phyloP scores from a whole-genome alignment of 2,888 invertebrate genomes.

The Tetranychus piercei region DNA sequence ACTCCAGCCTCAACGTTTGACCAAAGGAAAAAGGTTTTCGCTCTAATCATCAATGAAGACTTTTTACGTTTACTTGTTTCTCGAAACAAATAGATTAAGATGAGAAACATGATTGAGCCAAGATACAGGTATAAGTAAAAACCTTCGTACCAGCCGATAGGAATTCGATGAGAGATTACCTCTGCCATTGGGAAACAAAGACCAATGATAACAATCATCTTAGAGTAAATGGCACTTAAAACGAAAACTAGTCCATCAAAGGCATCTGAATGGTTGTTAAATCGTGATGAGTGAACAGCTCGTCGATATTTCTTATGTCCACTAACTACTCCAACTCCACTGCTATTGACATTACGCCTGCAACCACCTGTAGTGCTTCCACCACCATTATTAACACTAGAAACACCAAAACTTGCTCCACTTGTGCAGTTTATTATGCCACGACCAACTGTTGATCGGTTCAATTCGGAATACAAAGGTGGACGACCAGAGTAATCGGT shows the following conservation, averaged over 20 bases:
- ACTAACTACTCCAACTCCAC: neutral
- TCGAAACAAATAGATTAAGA: constrained; percentile 50
- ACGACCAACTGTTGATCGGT: neutral
- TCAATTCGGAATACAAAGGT: neutral
- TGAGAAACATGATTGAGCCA: constrained; percentile 62
- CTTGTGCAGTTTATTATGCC: neutral
- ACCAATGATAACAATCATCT: constrained; percentile 64
- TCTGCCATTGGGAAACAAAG: constrained; percentile 74
- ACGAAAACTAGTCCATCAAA: constrained; percentile 64
- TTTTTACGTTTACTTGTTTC: constrained; percentile 25
- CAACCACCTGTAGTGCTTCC: neutral
- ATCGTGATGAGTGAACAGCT: neutral
- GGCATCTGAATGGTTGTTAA: constrained; percentile 31
- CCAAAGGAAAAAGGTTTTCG: constrained; percentile 8
- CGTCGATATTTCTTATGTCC: neutral
- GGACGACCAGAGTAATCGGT: neutral
- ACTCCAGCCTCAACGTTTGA: neutral
- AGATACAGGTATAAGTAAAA: constrained; percentile 71
- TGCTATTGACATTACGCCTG: neutral
- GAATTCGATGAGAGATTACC: constrained; percentile 81
- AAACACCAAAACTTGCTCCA: neutral
- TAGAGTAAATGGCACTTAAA: constrained; percentile 77
- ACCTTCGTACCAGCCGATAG: constrained; percentile 78
- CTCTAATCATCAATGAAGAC: neutral
- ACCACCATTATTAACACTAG: neutral